Base-by-base conservation (phyloP, 2,888 invertebrate species). In the Pycnomerus fuliginosus region DNA sequence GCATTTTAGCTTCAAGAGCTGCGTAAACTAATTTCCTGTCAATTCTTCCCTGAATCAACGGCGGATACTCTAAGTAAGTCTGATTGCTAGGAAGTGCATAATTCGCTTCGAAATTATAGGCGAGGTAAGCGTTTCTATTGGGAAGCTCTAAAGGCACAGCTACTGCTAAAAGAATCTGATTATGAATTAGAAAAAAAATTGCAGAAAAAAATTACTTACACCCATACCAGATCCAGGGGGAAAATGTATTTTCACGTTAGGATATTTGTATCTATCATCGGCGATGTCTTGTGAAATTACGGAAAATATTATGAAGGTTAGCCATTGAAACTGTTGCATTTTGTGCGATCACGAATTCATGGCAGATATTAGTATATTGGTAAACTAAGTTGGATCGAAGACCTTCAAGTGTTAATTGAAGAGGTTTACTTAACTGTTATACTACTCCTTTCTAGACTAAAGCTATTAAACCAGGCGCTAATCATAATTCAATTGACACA, bases 61-160 rank as follows among this genome's bases (percentile, higher is more conserved):
- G 65, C 13, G 68, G 68, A 51, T 62, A 66, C 33, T 55, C 62
- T 17, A 63, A 67, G 20, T 65, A 62, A 20, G 71, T 72, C 12
- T 64, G 74, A 58, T 83, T 84, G 4, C 65, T 75, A 0, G 85
- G 80, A 3, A 82, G 64, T 16, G 67, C 69, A 69, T 84, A 87
- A 67, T 82, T 84, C 0, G 83, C 80, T 61, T 87, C 87, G 63
- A 87, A 85, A 71, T 86, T 86, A 65, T 85, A 86, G 0, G 87
- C 84, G 38, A 86, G 71, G 59, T 84, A 86, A 2, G 84, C 80
- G 61, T 82, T 82, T 56, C 81, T 80, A 50, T 83, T 79, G 0
- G 84, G 82, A 8, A 84, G 74, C 58, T 83, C 83, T 13, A 87
- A 67, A 0, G 87, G 87, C 27, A 86, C 76, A 0, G 85, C 85